Base-by-base conservation (phyloP, 2,113 vertebrate species). In the Hippocampus guttulatus region DNA sequence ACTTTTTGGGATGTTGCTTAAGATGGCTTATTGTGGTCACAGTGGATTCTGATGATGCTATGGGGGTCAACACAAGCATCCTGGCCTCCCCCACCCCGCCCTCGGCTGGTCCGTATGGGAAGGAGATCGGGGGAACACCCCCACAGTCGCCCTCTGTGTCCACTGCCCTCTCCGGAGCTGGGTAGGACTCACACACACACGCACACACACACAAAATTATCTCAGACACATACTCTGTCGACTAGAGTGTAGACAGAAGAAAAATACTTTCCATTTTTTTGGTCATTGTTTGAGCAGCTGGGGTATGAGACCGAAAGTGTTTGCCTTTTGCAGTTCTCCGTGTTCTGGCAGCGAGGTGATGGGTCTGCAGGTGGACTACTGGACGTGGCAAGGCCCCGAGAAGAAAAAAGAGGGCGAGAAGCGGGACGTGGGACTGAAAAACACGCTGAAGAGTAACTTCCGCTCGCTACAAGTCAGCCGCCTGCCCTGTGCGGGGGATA, bases 291-390 rank as follows among this genome's bases (percentile, higher is more conserved):
- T 57, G 15, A n/a, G 91, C 0, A 85, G 89, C 7, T 90, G 92
- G 82, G 1, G 16, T 25, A 38, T 15, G 60, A n/a, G 57, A 60
- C 20, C 72, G 23, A 68, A 55, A 52, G 14, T 3, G 0, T 12
- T 7, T 41, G 10, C 71, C 51, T 68, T 51, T 8, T 23, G 33
- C 38, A 91, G 89, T 61, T 89, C 89, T 88, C 89, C 89, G 0
- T 88, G 93, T 77, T 89, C 92, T 0, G 94, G 94, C 5, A 92
- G 92, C 5, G 95, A 97, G 81, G 92, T 97, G 85, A 96, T 97
- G 95, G 95, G 95, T 14, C 91, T 97, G 23, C 95, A 97, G 87
- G 95, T 97, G 74, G 95, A 96, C 80, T 97, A 96, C 89, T 96
- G 95, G 95, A 94, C 95, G 4, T 92, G 90, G 62, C 94, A 92